Evolutionary conservation across 1,140 invertebrate genomes (phyloP).

Genomic region (Megathymus violae): DNA sequence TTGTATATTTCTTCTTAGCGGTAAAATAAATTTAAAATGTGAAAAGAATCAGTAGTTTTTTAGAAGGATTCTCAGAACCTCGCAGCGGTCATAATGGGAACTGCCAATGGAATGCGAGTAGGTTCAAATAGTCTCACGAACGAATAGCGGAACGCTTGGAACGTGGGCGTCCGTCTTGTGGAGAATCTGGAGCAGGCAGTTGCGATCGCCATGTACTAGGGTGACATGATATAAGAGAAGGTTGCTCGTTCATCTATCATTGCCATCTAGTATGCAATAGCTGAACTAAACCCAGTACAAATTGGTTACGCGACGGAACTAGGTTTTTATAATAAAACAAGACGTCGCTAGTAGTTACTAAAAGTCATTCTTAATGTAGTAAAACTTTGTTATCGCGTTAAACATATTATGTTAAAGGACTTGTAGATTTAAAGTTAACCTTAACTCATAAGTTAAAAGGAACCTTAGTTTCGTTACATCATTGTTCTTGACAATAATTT

Average conservation of each 20-base stretch:
- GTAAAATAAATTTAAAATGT: too few relatives aligned
- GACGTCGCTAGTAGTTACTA: conserved; percentile 10
- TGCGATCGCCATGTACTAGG: conserved; percentile 79
- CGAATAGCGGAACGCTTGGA: conserved; percentile 69
- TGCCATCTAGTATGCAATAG: conserved; percentile 45
- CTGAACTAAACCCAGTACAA: conserved; percentile 6
- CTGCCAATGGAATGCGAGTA: conserved; percentile 4
- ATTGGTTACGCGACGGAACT: too few relatives aligned
- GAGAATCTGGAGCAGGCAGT: conserved; percentile 82
- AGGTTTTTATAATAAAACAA: not conserved
- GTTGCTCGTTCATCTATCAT: not conserved
- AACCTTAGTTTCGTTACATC: too few relatives aligned
- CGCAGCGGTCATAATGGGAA: conserved; percentile 5
- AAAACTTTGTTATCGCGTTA: too few relatives aligned
- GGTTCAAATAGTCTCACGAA: conserved; percentile 33
- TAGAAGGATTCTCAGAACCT: not conserved
- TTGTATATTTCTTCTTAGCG: too few relatives aligned
- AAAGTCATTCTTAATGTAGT: not conserved
- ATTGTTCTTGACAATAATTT: too few relatives aligned
- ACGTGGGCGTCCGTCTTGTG: conserved; percentile 66
- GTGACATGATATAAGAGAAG: conserved; percentile 46
- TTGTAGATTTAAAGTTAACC: too few relatives aligned
- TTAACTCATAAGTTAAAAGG: too few relatives aligned
- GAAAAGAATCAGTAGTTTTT: not conserved
- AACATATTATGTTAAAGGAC: too few relatives aligned